phyloP scores from a whole-genome alignment of 2,797 vertebrate species.

The Leucoraja ocellata region DNA sequence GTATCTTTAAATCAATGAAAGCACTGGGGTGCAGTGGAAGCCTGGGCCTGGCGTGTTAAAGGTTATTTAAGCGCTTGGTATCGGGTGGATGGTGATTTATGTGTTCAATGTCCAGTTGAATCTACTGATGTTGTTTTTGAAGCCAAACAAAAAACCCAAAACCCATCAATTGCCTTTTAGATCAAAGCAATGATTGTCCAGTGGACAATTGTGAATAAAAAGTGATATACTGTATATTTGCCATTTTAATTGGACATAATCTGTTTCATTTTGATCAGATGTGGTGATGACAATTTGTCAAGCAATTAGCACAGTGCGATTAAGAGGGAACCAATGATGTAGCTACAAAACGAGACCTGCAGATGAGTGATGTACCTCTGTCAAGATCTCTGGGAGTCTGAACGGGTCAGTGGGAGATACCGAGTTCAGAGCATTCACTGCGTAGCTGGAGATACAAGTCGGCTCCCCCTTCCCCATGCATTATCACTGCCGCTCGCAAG shows the following conservation, averaged over 20 bases:
- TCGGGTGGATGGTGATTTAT: not conserved
- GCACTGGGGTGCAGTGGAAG: not conserved
- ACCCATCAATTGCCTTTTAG: not conserved
- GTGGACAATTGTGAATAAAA: not conserved
- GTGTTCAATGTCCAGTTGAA: not conserved
- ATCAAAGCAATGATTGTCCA: not conserved
- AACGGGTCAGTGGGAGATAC: not conserved
- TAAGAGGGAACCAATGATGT: not conserved
- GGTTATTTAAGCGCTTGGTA: not conserved
- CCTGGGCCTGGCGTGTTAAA: not conserved
- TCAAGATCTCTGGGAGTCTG: not conserved
- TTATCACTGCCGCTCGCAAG: not conserved
- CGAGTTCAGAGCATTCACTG: not conserved
- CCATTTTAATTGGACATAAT: not conserved
- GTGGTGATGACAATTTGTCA: not conserved
- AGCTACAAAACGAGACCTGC: not conserved
- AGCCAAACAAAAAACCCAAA: not conserved
- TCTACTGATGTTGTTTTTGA: not conserved
- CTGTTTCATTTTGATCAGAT: not conserved
- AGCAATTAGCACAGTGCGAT: not conserved
- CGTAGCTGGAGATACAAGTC: not conserved
- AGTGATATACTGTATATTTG: not conserved
- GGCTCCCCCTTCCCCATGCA: not conserved
- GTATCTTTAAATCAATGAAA: no score
- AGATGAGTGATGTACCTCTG: not conserved